Base-by-base conservation (phyloP, 2,797 vertebrate genomes). In the Gymnopithys bicolor region DNA sequence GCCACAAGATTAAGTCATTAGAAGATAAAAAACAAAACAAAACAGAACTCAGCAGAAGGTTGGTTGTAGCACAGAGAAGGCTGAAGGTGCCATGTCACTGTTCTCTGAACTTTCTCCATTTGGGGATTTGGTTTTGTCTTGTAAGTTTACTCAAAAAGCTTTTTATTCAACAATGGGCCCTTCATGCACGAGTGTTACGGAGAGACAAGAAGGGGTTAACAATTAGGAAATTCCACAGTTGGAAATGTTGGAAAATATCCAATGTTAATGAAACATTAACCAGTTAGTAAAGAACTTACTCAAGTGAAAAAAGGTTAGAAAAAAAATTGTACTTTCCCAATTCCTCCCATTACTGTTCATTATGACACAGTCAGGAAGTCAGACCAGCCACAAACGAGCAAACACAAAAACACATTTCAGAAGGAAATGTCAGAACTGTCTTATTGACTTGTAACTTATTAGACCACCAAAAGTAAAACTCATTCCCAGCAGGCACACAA, bases 1-100 rank as follows among this genome's bases (percentile, higher is more conserved):
- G 14, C 60, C 45, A 2, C 3, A 33, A 21, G 9, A n/a, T 11
- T 2, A 51, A 51, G 41, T 3, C 25, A 2, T 19, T 0, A n/a
- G 17, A 62, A 37, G 19, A 2, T 10, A 9, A 45, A 46, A 76
- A 51, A 68, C 48, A 24, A 49, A 49, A 49, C 33, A 25, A 59
- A 58, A 39, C 58, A 75, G 62, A 43, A 59, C 28, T 74, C 53
- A 74, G 13, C 45, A 48, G 45, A 27, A 10, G 63, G 23, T 1
- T 62, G 49, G 41, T 17, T 1, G 21, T 8, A 48, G 60, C 33
- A 43, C 43, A 32, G 22, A 37, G 16, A 25, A 25, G 27, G 66
- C 19, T 66, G 76, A 77, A 25, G 25, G 30, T 46, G 30, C 45
- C 39, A 25, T 52, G 37, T 35, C 56, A 8, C 24, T 52, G 27